These are phyloP conservation scores for Urosaurus nigricauda DNA, from an alignment of 2,797 vertebrate species.

Conservation along the genomic window DNA sequence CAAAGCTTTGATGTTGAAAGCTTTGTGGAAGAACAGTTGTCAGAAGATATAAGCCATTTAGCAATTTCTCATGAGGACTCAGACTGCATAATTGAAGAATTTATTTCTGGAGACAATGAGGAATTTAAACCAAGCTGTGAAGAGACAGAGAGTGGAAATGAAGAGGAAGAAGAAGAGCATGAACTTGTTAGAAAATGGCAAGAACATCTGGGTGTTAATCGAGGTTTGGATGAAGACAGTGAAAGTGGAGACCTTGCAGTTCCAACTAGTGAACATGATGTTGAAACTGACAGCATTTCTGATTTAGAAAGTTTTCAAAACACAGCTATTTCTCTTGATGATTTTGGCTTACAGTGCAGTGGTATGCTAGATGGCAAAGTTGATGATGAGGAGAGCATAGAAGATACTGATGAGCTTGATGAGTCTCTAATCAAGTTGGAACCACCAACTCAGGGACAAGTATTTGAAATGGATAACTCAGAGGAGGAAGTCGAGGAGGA, in stretches of 20 bases:
- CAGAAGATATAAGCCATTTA: slow-evolving; percentile 46
- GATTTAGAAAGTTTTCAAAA: slow-evolving; percentile 82
- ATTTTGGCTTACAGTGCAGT: slow-evolving; percentile 66
- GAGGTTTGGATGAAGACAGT: slow-evolving; percentile 72
- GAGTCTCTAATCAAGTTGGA: slow-evolving; percentile 62
- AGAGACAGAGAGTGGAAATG: slow-evolving; percentile 73
- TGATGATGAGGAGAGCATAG: slow-evolving; percentile 71
- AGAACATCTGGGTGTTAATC: slow-evolving; percentile 45
- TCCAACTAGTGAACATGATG: slow-evolving; percentile 53
- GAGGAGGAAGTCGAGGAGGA: slow-evolving; percentile 78
- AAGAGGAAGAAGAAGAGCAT: slow-evolving; percentile 66
- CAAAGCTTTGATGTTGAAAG: slow-evolving; percentile 63
- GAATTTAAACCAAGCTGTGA: slow-evolving; percentile 69
- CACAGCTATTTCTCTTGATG: slow-evolving; percentile 65
- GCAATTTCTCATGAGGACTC: slow-evolving; percentile 79
- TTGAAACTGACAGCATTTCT: slow-evolving; percentile 74
- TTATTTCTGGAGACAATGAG: slow-evolving; percentile 80
- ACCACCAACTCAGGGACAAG: slow-evolving; percentile 23
- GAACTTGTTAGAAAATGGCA: slow-evolving; percentile 45
- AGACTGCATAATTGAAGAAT: slow-evolving; percentile 83
- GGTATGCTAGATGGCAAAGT: slow-evolving; percentile 54
- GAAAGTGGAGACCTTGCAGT: slow-evolving; percentile 73
- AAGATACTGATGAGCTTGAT: slow-evolving; percentile 75
- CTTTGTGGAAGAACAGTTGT: slow-evolving; percentile 63
- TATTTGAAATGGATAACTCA: slow-evolving; percentile 62